These are phyloP conservation scores for Pterois miles DNA, from an alignment of 2,797 vertebrate species.

Conservation along the genomic window DNA sequence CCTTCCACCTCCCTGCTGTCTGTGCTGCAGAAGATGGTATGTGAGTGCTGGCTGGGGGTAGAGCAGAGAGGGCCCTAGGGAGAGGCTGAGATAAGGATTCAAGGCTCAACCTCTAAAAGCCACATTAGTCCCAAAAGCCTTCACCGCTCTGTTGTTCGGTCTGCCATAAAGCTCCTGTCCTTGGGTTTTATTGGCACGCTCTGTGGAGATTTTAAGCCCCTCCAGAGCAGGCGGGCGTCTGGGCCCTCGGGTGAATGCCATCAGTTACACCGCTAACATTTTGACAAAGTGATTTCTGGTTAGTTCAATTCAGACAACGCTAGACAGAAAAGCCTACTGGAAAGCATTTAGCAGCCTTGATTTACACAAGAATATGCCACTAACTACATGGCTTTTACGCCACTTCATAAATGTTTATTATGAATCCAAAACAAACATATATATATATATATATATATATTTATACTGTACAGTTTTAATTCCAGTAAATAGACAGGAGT, in stretches of 20 bases:
- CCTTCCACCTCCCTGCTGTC: slow-evolving; percentile 59
- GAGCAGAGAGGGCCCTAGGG: slow-evolving; percentile 33
- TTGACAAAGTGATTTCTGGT: slow-evolving; percentile 18
- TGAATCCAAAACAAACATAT: slow-evolving; percentile 61
- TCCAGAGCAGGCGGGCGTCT: slow-evolving; percentile 29
- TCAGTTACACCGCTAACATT: slow-evolving; percentile 28
- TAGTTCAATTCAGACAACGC: neutral
- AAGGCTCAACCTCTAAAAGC: slow-evolving; percentile 65
- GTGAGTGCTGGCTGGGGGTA: slow-evolving; percentile 25
- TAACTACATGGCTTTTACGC: neutral
- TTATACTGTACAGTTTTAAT: slow-evolving; percentile 63
- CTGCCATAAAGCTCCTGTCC: slow-evolving; percentile 60
- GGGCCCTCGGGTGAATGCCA: slow-evolving; percentile 29
- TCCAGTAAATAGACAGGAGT: slow-evolving; percentile 70
- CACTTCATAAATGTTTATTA: slow-evolving; percentile 58
- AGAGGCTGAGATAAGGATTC: slow-evolving; percentile 64
- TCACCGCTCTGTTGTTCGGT: slow-evolving; percentile 37
- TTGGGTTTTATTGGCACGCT: slow-evolving; percentile 64
- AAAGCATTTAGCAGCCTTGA: neutral
- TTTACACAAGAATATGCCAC: neutral
- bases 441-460: slow-evolving; percentile 49
- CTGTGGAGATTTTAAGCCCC: slow-evolving; percentile 50
- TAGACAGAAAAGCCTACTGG: neutral
- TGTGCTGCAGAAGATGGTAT: slow-evolving; percentile 47
- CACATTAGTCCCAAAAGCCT: slow-evolving; percentile 65